Evolutionary conservation across 2,888 invertebrate species (phyloP), one percentile per base, ranked within the genome.

Genomic region (Andrena fulva): DNA sequence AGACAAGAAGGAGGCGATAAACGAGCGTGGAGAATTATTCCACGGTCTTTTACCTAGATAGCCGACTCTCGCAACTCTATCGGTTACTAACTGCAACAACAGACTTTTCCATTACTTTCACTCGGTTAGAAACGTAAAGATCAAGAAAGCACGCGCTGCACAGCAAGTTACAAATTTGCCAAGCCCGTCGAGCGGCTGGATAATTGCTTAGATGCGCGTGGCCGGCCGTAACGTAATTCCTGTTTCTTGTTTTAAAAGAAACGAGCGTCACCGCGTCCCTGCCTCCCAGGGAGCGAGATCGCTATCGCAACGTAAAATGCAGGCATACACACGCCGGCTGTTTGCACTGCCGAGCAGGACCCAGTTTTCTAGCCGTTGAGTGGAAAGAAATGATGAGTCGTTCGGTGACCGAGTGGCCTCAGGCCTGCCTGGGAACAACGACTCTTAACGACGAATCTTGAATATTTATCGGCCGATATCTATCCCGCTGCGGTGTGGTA

Each of bases 381-480:
- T 63, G 84, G 70, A 81, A 89, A 76, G 77, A 66, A 85, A 88
- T 80, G 87, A 84, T 86, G 79, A 83, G 89, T 87, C 78, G 77
- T 78, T 80, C 62, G 66, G 69, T 63, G 73, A 62, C 75, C 75
- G 77, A 82, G 66, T 67, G 59, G 77, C 62, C 20, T 20, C 20
- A 20, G 20, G 20, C 20, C 80, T 62, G 69, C 56, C 69, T 20
- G 35, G 20, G 29, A 75, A 66, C 29, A 16, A 16, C 59, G 74
- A 24, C 54, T 8, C 52, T 73, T 52, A 52, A 50, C 42, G 16
- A 59, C 33, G 60, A 31, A 70, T 56, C 82, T 66, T 82, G 82
- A 82, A 81, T 75, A 82, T 82, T 82, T 82, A 81, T 82, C 71
- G 68, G 63, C 35, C 71, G 82, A 72, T 72, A 76, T 76, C 81